Evolutionary conservation across 2,888 invertebrate genomes (phyloP).

Genomic region (Melieria picta): DNA sequence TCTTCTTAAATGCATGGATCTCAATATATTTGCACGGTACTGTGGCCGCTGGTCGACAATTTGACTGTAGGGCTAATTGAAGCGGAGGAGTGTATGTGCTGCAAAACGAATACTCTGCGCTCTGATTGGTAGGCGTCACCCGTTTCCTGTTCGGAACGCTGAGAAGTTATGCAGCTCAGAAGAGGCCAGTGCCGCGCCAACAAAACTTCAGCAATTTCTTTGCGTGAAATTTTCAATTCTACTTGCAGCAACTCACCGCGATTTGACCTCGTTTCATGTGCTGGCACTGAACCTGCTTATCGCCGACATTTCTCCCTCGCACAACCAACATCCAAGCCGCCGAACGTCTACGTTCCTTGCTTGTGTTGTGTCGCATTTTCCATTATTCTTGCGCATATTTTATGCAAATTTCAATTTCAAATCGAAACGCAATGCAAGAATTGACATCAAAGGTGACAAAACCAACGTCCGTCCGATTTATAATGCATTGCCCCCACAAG

Average conservation of each 20-base stretch:
- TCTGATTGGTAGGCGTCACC: too few relatives aligned
- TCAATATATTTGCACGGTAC: background rate
- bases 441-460: constrained; percentile 37
- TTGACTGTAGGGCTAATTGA: constrained; percentile 29
- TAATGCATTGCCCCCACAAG: background rate
- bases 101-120: too few relatives aligned
- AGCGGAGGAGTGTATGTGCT: constrained; percentile 25
- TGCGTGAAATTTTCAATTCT: too few relatives aligned
- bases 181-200: too few relatives aligned
- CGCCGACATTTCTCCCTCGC: constrained; percentile 1
- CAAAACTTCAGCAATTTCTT: too few relatives aligned
- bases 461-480: constrained; percentile 20
- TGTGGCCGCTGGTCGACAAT: background rate
- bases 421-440: constrained; percentile 16
- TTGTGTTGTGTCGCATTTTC: background rate
- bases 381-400: constrained; percentile 24
- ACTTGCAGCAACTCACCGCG: too few relatives aligned
- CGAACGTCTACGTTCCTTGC: background rate
- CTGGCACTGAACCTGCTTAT: too few relatives aligned
- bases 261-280: too few relatives aligned
- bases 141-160: background rate
- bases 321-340: background rate
- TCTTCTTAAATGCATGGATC: background rate
- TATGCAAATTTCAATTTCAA: constrained; percentile 30
- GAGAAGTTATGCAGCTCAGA: background rate